Base-by-base conservation (phyloP, 1,140 invertebrate genomes). In the Theocolax elegans region DNA sequence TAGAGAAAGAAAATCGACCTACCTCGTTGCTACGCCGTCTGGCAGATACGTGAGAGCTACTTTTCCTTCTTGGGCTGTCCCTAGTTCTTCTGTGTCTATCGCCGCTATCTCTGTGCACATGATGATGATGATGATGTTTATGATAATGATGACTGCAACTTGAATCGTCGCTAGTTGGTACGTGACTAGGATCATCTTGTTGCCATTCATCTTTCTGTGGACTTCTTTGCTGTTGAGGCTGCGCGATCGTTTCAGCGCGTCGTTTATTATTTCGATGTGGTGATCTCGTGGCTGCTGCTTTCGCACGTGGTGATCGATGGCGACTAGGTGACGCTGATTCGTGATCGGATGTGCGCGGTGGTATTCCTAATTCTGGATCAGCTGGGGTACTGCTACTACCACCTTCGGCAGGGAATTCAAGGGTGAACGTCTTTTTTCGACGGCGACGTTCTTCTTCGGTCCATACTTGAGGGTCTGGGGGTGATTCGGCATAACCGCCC, bases 401-500 rank as follows among this genome's bases (percentile, higher is more conserved):
- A 10, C 3, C 1, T 38, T 85, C 85, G 67, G 86, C 87, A 1
- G 88, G 87, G 77, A 92, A 90, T 72, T 92, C 91, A 56, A 92
- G 83, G 29, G 89, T 91, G 77, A 92, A 91, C n/a, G 87, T 87
- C 79, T 89, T 91, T 79, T 90, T 91, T 74, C 88, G 87, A 67
- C 88, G 86, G 70, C 87, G 86, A 77, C 89, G 88, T 49, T 92
- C 90, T 56, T 92, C 91, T 27, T 90, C 88, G 23, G 88, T 87
- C 90, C 90, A 92, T 0, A 76, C 64, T 10, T 80, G 80, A n/a
- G 85, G 88, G 75, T 94, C 92, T 29, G 92, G 90, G 0, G 91
- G 88, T 12, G 92, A 92, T 78, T 92, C 93, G 77, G 93, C 92
- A 77, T 93, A 94, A 74, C 92, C 92, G 1, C 91, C 92, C 1